Percentiles rank a stretch among this genome's conserved stretches.
phyloP scores from a whole-genome alignment of 2,797 vertebrate species.

The Typhlichthys subterraneus region DNA sequence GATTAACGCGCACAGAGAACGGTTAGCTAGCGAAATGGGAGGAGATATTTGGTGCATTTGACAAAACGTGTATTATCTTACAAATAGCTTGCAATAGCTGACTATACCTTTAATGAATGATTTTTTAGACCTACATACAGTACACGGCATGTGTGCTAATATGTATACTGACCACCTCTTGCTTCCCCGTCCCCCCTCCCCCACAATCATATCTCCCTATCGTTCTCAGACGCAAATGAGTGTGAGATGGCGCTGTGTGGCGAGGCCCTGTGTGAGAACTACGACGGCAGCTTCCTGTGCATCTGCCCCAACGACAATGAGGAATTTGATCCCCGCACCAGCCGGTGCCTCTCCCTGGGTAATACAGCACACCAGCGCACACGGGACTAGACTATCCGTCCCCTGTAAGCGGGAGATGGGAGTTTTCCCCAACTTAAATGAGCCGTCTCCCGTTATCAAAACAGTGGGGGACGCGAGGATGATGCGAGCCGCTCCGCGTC shows the following conservation, averaged over 20 bases:
- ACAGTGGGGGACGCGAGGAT: conserved; percentile 62
- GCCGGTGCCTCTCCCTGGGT: conserved; percentile 76
- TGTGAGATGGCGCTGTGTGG: conserved; percentile 80
- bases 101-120: too few species aligned
- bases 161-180: conserved; percentile 22
- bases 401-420: conserved; percentile 57
- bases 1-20: too few species aligned
- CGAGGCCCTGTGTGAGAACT: conserved; percentile 80
- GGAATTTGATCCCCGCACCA: conserved; percentile 80
- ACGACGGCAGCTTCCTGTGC: conserved; percentile 83
- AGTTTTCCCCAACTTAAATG: conserved; percentile 74
- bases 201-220: background rate
- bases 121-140: too few species aligned
- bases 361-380: conserved; percentile 62
- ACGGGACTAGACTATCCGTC: conserved; percentile 62
- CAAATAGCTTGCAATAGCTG: too few species aligned
- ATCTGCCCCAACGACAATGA: conserved; percentile 81
- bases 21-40: too few species aligned
- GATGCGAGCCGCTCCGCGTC: conserved; percentile 52
- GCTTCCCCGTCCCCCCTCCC: conserved; percentile 13
- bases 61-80: too few species aligned
- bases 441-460: conserved; percentile 73
- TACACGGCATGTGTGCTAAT: conserved; percentile 26
- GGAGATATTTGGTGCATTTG: too few species aligned
- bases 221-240: conserved; percentile 77